phyloP scores from a whole-genome alignment of 2,113 vertebrate genomes.

The Heteronetta atricapilla region DNA sequence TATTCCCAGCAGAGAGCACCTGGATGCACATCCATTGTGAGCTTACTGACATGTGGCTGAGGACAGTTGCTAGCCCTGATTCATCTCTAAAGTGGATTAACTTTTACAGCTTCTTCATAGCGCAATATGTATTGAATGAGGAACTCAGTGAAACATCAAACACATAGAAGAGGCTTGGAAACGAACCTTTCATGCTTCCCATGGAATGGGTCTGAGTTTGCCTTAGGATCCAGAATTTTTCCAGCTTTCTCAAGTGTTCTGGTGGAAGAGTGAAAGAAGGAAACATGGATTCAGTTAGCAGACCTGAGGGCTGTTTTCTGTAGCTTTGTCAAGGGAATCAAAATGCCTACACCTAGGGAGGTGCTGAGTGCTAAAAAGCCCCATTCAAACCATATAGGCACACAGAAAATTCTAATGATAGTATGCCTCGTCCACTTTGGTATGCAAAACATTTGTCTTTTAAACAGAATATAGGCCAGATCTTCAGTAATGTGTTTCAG shows the following conservation, averaged over 20 bases:
- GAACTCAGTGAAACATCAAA: background rate
- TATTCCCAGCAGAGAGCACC: background rate
- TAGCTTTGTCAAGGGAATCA: background rate
- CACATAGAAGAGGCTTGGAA: background rate
- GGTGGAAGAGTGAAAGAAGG: background rate
- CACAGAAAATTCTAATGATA: background rate
- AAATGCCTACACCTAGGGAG: background rate
- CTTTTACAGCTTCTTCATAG: constrained; percentile 6
- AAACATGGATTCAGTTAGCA: background rate
- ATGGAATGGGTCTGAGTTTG: background rate
- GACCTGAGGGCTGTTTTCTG: rapidly evolving
- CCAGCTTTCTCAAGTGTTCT: background rate
- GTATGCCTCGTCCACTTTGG: background rate
- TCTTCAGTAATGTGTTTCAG: background rate
- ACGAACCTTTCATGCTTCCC: background rate
- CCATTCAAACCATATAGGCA: background rate
- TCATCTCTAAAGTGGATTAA: constrained; percentile 18
- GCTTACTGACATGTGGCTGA: constrained; percentile 9
- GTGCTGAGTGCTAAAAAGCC: background rate
- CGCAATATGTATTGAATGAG: background rate
- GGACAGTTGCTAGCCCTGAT: background rate
- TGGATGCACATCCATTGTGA: background rate
- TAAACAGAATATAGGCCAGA: background rate
- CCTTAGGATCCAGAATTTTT: background rate
- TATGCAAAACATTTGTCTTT: background rate